A percentile compares a stretch with the other conserved stretches of the same genome.
Conservation (phyloP, 2,797 vertebrate species). For the Melanotaenia parkinsoni region DNA sequence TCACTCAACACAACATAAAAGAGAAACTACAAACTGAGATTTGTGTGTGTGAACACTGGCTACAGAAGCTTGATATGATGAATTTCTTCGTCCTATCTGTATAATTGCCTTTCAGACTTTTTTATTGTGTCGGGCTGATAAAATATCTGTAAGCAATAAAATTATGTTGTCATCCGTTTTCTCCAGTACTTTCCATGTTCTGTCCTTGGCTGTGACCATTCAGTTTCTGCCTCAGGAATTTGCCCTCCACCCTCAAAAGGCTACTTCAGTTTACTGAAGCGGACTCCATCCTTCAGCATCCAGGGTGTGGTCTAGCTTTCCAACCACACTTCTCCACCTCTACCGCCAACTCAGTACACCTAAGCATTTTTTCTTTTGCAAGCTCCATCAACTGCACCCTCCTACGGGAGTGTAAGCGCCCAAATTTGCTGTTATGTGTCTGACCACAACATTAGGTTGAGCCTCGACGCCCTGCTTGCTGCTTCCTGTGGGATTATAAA, state of each 20-base stretch:
- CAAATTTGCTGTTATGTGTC: slow-evolving; percentile 32
- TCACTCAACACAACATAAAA: slow-evolving; percentile 23
- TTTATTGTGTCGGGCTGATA: slow-evolving; percentile 8
- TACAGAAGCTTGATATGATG: slow-evolving; percentile 15
- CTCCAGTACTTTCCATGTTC: slow-evolving; percentile 16
- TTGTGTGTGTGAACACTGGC: neutral
- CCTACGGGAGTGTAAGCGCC: slow-evolving; percentile 39
- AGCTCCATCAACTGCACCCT: slow-evolving; percentile 22
- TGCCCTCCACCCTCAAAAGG: slow-evolving; percentile 23
- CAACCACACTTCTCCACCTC: slow-evolving; percentile 57
- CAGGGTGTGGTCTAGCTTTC: slow-evolving; percentile 53
- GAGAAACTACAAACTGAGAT: slow-evolving; percentile 13
- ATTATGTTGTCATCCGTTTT: slow-evolving; percentile 3
- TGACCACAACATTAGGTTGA: slow-evolving; percentile 42
- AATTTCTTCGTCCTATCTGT: slow-evolving; percentile 20
- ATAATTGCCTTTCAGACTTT: slow-evolving; percentile 17
- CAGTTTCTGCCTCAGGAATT: slow-evolving; percentile 28
- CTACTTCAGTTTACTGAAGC: slow-evolving; percentile 16
- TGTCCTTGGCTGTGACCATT: slow-evolving; percentile 20
- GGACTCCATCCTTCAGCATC: slow-evolving; percentile 42
- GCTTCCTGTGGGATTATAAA: slow-evolving; percentile 52
- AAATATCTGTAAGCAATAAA: slow-evolving; percentile 3
- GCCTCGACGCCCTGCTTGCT: slow-evolving; percentile 22
- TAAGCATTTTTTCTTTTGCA: slow-evolving; percentile 48
- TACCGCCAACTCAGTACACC: slow-evolving; percentile 36